A percentile compares a stretch with the other conserved stretches of the same genome.
phyloP scores from a whole-genome alignment of 2,888 invertebrate genomes.

The Eurois occulta region DNA sequence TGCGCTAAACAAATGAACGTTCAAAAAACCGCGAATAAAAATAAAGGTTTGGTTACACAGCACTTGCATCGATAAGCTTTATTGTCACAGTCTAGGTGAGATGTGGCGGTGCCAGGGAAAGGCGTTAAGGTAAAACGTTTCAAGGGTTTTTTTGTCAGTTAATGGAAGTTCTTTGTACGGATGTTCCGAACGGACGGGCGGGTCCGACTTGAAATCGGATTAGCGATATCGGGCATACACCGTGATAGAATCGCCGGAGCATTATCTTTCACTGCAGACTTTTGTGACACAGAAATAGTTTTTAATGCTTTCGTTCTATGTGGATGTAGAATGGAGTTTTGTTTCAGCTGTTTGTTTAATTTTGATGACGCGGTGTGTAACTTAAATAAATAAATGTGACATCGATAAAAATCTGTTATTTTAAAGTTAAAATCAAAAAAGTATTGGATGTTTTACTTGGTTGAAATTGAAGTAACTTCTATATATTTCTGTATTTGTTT shows the following conservation, averaged over 20 bases:
- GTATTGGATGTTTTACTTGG: background rate
- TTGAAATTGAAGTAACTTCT: conserved; percentile 1
- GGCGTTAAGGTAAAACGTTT: conserved; percentile 78
- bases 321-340: conserved; percentile 36
- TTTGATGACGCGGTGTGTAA: background rate
- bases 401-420: background rate
- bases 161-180: conserved; percentile 90
- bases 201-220: conserved; percentile 86
- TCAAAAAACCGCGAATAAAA: conserved; percentile 49
- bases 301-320: conserved; percentile 50
- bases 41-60: conserved; percentile 48
- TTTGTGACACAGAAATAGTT: conserved; percentile 64
- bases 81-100: conserved; percentile 70
- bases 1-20: conserved; percentile 37
- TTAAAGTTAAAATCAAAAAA: background rate
- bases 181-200: conserved; percentile 84
- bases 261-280: conserved; percentile 79
- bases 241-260: conserved; percentile 81
- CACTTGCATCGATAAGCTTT: conserved; percentile 68
- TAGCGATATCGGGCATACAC: conserved; percentile 85
- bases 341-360: conserved; percentile 1
- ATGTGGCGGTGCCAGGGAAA: conserved; percentile 68
- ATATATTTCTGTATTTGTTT: background rate
- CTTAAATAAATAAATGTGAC: background rate
- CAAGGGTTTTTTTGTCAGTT: conserved; percentile 84